Evolutionary conservation across 2,888 invertebrate genomes (phyloP).

Genomic region (Athalia cordata): DNA sequence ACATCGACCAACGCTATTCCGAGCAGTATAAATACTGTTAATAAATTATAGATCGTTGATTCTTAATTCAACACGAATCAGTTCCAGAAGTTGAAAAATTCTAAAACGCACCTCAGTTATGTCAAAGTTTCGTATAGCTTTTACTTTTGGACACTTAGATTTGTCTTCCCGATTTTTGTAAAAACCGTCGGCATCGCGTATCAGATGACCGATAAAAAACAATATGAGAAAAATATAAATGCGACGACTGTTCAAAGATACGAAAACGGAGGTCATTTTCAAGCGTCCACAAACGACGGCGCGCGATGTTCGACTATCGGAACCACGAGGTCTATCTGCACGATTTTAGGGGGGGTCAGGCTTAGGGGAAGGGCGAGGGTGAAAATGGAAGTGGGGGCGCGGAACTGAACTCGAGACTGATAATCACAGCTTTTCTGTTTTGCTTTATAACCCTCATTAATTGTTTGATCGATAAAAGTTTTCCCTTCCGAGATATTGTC

Average conservation of each 20-base stretch:
- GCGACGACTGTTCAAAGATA: not conserved
- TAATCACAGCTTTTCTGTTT: constrained; percentile 10
- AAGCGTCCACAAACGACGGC: constrained; percentile 32
- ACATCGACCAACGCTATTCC: not conserved
- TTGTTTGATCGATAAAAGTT: constrained; percentile 24
- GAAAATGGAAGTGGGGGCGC: not conserved
- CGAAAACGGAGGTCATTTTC: constrained; percentile 36
- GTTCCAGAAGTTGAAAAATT: constrained; percentile 18
- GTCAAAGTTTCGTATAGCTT: constrained; percentile 87
- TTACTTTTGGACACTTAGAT: constrained; percentile 84
- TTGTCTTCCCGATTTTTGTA: constrained; percentile 78
- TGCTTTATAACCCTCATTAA: not conserved
- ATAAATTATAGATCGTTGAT: not conserved
- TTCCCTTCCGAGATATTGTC: not conserved
- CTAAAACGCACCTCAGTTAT: constrained; percentile 78
- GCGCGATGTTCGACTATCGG: constrained; percentile 39
- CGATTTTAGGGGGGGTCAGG: constrained; percentile 34
- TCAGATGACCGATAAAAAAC: constrained; percentile 47
- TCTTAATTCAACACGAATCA: not conserved
- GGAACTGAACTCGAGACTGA: not conserved
- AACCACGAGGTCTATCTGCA: constrained; percentile 41
- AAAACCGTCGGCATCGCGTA: constrained; percentile 48
- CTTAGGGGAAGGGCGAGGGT: not conserved
- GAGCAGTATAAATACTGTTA: not conserved
- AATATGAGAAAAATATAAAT: constrained; percentile 47